phyloP scores from a whole-genome alignment of 2,888 invertebrate genomes.

The Dione vanillae region DNA sequence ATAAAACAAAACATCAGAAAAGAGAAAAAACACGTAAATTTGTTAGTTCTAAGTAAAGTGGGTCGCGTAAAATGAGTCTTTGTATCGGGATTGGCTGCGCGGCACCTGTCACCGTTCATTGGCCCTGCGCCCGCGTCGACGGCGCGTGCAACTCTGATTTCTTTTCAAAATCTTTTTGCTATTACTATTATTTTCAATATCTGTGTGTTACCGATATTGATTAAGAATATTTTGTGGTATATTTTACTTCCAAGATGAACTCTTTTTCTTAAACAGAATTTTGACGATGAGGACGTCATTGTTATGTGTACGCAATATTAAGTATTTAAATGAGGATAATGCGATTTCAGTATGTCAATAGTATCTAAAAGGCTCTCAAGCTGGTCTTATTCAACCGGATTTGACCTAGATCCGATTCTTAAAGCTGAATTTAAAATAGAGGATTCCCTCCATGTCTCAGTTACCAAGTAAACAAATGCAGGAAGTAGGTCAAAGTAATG shows the following conservation, averaged over 20 bases:
- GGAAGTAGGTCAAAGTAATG: slow-evolving; percentile 54
- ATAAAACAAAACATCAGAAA: slow-evolving; percentile 50
- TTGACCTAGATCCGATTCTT: slow-evolving; percentile 50
- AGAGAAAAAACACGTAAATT: slow-evolving; percentile 64
- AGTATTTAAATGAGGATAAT: slow-evolving; percentile 30
- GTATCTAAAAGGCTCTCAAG: slow-evolving; percentile 41
- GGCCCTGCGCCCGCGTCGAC: slow-evolving; percentile 66
- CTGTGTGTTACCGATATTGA: neutral
- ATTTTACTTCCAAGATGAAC: neutral
- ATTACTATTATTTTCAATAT: slow-evolving; percentile 52
- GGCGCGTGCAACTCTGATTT: slow-evolving; percentile 70
- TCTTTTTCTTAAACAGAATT: neutral
- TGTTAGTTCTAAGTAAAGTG: slow-evolving; percentile 60
- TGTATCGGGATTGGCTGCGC: slow-evolving; percentile 63
- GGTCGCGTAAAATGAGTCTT: slow-evolving; percentile 61
- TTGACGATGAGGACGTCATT: neutral
- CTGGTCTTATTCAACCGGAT: slow-evolving; percentile 51
- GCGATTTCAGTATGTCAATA: slow-evolving; percentile 47
- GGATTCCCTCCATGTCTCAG: slow-evolving; percentile 47
- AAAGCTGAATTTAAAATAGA: slow-evolving; percentile 50
- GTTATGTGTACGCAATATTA: slow-evolving; percentile 1
- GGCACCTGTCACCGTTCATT: slow-evolving; percentile 79
- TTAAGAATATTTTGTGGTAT: neutral
- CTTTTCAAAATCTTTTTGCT: slow-evolving; percentile 51
- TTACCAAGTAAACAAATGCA: slow-evolving; percentile 49